phyloP scores from a whole-genome alignment of 2,113 vertebrate genomes.

The Pteruthius melanotis region DNA sequence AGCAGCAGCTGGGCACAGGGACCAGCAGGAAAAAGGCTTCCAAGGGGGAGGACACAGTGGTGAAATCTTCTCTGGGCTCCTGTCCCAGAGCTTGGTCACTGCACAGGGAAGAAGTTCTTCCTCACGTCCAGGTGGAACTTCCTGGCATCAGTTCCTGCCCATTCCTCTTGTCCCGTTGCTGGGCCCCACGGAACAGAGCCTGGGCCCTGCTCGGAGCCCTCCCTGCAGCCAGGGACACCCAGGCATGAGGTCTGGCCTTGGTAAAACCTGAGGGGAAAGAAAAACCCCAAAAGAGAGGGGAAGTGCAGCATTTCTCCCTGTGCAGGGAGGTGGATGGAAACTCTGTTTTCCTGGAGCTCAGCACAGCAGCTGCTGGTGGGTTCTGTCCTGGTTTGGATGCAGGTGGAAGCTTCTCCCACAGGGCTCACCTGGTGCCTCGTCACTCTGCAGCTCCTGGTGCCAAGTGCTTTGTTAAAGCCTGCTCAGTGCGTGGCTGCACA shows the following conservation, averaged over 20 bases:
- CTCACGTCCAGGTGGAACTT: background rate
- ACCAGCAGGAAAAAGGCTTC: background rate
- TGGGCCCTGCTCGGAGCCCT: background rate
- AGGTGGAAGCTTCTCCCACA: background rate
- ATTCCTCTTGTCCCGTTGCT: background rate
- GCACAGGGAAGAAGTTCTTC: background rate
- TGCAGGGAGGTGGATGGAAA: background rate
- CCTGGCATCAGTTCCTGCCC: background rate
- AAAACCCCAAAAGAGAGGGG: background rate
- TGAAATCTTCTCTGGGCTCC: background rate
- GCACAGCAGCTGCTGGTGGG: background rate
- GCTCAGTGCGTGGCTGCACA: background rate
- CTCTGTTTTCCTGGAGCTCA: background rate
- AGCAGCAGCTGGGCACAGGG: background rate
- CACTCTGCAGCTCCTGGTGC: background rate
- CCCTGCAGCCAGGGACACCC: background rate
- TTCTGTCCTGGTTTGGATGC: background rate
- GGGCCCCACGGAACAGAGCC: background rate
- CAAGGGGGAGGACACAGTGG: background rate
- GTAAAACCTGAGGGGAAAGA: background rate
- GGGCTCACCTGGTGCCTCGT: background rate
- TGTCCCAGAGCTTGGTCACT: background rate
- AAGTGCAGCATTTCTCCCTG: accelerated
- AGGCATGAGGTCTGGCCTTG: background rate
- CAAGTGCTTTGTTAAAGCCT: background rate